Evolutionary conservation across 92 coral and sea anemone species (phyloP).

Genomic region (Nematostella vectensis): DNA sequence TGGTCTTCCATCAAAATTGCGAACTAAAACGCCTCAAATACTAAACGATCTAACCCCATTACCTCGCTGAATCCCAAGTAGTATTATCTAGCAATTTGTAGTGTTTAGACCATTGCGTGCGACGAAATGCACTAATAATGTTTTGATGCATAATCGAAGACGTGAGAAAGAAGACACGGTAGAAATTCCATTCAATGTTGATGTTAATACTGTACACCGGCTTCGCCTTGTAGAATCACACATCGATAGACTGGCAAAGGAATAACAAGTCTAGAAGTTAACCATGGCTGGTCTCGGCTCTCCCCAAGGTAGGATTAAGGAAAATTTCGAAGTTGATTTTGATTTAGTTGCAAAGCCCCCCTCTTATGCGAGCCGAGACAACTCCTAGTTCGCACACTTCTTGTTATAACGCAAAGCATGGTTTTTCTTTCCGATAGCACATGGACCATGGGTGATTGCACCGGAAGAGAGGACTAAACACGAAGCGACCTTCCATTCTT

Average conservation of each 20-base stretch:
- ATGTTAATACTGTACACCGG: not conserved
- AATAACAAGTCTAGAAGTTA: too few relatives aligned
- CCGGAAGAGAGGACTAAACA: constrained; percentile 91
- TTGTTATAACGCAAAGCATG: too few relatives aligned
- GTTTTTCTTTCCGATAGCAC: too few relatives aligned
- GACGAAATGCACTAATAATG: not conserved
- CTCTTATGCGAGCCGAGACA: too few relatives aligned
- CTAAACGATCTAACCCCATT: not conserved
- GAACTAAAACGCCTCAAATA: not conserved
- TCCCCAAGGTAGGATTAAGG: not conserved
- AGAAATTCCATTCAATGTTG: not conserved
- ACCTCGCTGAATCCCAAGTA: too few relatives aligned
- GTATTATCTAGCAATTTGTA: too few relatives aligned
- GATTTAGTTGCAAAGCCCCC: too few relatives aligned
- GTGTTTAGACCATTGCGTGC: too few relatives aligned
- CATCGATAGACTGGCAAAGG: too few relatives aligned
- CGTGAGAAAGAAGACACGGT: not conserved
- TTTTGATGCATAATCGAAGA: not conserved
- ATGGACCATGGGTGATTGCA: constrained; percentile 82
- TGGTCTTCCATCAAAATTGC: not conserved
- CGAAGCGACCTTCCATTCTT: constrained; percentile 84
- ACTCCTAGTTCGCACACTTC: too few relatives aligned
- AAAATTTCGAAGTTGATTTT: not conserved
- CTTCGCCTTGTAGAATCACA: too few relatives aligned
- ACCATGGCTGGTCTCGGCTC: constrained; percentile 4